Base-by-base conservation (phyloP, 2,113 vertebrate species). In the Anguilla japonica region DNA sequence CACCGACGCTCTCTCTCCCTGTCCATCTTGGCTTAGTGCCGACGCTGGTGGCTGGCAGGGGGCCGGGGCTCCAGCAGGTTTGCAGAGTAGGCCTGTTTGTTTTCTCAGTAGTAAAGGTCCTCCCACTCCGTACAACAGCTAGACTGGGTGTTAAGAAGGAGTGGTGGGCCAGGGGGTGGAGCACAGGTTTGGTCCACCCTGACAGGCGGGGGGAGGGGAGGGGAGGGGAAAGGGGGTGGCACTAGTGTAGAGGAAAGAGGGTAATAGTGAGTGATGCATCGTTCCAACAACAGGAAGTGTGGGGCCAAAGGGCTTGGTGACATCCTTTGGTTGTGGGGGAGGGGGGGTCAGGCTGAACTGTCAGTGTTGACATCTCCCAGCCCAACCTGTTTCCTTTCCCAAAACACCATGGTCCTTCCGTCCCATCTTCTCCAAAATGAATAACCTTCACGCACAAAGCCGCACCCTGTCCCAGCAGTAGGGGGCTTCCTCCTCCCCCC, bases 281-380 rank as follows among this genome's bases (percentile, higher is more conserved):
- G 83, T 89, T 86, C 79, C 80, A 90, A 89, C 88, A 92, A 88
- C 90, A 92, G 87, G 87, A 90, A 89, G 26, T 63, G 82, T 13
- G 56, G 60, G 53, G 63, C 75, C 81, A 56, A 82, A 75, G 78
- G 83, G 63, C 81, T 85, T 79, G 84, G 46, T 79, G 85, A 85
- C 87, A 87, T 91, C 89, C 88, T 90, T 85, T 78, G 50, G 83
- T 75, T 67, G 83, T 63, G 89, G 84, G 85, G 81, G 85, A 56
- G 16, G 79, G 85, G 43, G 41, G 29, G 22, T 22, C 50, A 82
- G 29, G 53, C 67, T 46, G 29, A 41, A 26, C 67, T 63, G 63
- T 78, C 83, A 41, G 80, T 22, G 43, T 39, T 60, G 40, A 40
- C 57, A 79, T 4, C 26, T 40, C 15, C 29, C 79, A 34, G 56